Evolutionary conservation across 2,797 vertebrate species (phyloP).

Genomic region (Poliocrania exsul): DNA sequence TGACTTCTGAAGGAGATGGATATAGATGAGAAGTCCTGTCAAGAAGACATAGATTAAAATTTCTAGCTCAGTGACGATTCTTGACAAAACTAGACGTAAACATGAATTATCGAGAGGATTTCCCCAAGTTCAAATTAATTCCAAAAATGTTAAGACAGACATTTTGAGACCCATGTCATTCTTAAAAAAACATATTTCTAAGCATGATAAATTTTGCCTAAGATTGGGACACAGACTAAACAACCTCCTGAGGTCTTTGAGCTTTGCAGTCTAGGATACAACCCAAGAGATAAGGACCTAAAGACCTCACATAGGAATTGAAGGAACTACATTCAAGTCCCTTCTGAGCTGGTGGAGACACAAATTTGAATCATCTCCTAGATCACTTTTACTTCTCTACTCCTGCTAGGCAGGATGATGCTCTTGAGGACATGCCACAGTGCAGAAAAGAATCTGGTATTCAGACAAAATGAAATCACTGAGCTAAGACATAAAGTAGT

Average conservation of each 20-base stretch:
- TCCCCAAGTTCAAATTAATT: neutral
- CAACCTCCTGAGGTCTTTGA: neutral
- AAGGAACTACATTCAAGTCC: neutral
- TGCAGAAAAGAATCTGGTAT: neutral
- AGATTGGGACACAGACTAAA: neutral
- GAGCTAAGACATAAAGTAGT: neutral
- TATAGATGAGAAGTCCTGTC: neutral
- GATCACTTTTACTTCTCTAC: neutral
- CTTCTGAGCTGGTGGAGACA: rapidly evolving
- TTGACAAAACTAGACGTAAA: neutral
- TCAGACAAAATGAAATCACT: neutral
- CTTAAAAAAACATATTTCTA: neutral
- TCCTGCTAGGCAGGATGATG: neutral
- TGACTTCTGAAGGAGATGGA: neutral
- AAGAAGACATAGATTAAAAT: neutral
- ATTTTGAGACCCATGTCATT: neutral
- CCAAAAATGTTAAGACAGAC: neutral
- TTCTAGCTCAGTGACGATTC: neutral
- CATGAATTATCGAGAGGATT: neutral
- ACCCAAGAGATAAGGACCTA: neutral
- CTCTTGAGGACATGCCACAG: neutral
- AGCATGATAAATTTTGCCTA: neutral
- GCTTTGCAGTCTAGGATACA: neutral
- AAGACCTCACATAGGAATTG: neutral
- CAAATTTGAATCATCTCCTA: neutral